Evolutionary conservation across 2,113 vertebrate genomes (phyloP).

Genomic region (Trichomycterus rosablanca): DNA sequence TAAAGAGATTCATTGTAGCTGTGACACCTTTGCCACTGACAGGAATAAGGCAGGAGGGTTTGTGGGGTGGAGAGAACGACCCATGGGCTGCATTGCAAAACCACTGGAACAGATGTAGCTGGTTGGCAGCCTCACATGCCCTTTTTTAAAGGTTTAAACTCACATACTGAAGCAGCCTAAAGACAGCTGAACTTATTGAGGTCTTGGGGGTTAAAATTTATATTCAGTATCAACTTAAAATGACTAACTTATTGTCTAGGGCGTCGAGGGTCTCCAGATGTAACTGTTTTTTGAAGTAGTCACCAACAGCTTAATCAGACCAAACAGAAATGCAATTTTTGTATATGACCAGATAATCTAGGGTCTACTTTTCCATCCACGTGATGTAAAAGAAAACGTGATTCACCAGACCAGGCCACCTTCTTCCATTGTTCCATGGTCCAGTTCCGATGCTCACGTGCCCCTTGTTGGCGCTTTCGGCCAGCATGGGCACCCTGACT

Average conservation of each 20-base stretch:
- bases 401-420: no score
- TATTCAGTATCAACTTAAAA: constrained; percentile 43
- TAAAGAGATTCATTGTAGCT: constrained; percentile 49
- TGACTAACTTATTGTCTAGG: no score
- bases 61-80: constrained; percentile 31
- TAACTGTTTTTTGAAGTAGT: constrained; percentile 10
- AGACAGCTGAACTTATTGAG: constrained; percentile 43
- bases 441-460: no score
- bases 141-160: constrained; percentile 47
- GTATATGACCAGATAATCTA: no score
- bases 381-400: no score
- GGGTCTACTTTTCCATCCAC: no score
- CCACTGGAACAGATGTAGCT: constrained; percentile 42
- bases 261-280: constrained; percentile 12
- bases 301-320: constrained; percentile 3
- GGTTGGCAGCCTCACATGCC: constrained; percentile 42
- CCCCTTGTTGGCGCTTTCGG: no score
- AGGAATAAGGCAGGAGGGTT: constrained; percentile 39
- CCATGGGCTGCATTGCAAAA: constrained; percentile 20
- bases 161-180: constrained; percentile 39
- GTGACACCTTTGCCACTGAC: constrained; percentile 49
- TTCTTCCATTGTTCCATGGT: no score
- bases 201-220: constrained; percentile 45
- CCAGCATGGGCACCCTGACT: no score
- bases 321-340: no score